phyloP scores from a whole-genome alignment of 2,888 invertebrate species.

The Tachina fera region DNA sequence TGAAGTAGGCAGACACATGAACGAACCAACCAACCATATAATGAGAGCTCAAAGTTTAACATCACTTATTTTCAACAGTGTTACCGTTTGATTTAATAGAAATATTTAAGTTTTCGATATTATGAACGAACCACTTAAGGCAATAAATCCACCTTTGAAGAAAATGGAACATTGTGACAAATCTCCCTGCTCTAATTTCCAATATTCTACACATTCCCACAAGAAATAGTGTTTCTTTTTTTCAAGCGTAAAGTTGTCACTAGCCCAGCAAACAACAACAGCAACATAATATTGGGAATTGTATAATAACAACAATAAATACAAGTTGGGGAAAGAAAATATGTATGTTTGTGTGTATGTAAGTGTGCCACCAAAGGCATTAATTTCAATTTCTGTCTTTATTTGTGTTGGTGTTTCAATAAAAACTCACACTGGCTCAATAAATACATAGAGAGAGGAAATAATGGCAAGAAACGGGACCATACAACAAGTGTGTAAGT shows the following conservation, averaged over 20 bases:
- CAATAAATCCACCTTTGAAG: too few species aligned
- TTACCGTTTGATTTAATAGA: too few species aligned
- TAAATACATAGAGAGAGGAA: not conserved
- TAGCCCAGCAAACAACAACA: not conserved
- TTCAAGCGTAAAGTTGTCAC: slow-evolving; percentile 26
- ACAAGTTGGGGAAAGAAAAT: slow-evolving; percentile 35
- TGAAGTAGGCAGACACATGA: too few species aligned
- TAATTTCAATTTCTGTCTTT: slow-evolving; percentile 53
- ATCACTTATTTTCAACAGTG: too few species aligned
- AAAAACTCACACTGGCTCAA: not conserved
- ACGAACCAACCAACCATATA: too few species aligned
- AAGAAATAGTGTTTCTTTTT: slow-evolving; percentile 16
- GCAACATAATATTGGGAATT: slow-evolving; percentile 6
- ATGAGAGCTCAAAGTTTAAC: too few species aligned
- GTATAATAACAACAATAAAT: slow-evolving; percentile 26
- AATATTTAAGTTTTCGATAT: too few species aligned
- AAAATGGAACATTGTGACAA: too few species aligned
- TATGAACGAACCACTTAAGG: too few species aligned
- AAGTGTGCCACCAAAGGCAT: slow-evolving; percentile 52
- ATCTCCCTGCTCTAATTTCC: not conserved
- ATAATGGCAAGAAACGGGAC: not conserved
- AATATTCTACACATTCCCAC: not conserved
- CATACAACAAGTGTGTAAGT: not conserved
- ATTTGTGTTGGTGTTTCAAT: slow-evolving; percentile 15
- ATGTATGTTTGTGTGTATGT: not conserved